These are phyloP conservation scores for Platyrinchus mystaceus DNA, from an alignment of 2,797 vertebrate genomes.

Conservation along the genomic window DNA sequence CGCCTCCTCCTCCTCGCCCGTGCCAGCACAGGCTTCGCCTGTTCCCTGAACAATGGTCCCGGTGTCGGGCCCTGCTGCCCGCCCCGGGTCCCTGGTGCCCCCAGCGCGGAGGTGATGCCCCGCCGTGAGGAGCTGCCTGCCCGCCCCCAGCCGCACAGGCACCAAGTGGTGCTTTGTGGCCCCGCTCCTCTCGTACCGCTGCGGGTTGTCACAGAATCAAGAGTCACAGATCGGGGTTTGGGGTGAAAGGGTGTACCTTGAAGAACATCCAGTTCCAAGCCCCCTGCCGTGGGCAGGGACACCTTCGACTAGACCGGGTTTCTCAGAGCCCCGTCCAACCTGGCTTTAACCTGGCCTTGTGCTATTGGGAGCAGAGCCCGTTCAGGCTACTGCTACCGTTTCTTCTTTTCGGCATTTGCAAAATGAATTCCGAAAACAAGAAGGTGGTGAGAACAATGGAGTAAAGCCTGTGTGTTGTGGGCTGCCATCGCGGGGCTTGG, in stretches of 20 bases:
- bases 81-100: not conserved
- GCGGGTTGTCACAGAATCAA: too few relatives aligned
- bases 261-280: too few relatives aligned
- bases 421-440: not conserved
- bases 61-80: not conserved
- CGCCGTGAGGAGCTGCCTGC: not conserved
- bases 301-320: not conserved
- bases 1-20: not conserved
- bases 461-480: not conserved
- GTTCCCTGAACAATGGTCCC: not conserved
- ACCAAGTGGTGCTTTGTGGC: not conserved
- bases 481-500: not conserved
- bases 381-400: not conserved
- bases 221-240: not conserved
- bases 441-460: conserved; percentile 40
- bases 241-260: not conserved
- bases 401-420: not conserved
- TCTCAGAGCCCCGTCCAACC: not conserved
- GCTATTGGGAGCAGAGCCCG: accelerated
- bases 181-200: accelerated
- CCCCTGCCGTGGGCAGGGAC: not conserved
- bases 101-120: not conserved
- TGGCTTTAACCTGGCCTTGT: not conserved
- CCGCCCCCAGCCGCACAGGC: not conserved
- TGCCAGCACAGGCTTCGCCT: not conserved